These are phyloP conservation scores for Ascidia mentula DNA, from an alignment of 23 tunicate species.

Conservation along the genomic window DNA sequence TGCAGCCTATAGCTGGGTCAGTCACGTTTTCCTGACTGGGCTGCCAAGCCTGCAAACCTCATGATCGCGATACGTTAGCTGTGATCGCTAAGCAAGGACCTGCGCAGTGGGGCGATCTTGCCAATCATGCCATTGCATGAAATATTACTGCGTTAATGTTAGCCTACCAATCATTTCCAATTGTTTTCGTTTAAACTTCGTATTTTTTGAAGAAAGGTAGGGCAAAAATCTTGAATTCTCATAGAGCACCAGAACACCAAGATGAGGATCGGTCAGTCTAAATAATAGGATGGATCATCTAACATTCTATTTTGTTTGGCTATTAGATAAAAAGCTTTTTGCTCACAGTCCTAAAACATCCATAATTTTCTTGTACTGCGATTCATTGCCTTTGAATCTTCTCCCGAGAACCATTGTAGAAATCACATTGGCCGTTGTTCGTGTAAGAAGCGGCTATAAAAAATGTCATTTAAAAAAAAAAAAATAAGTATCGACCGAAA, in stretches of 20 bases:
- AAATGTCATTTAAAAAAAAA: too few relatives aligned
- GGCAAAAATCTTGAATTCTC: neutral
- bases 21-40: too few relatives aligned
- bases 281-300: neutral
- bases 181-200: neutral
- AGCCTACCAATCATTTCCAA: neutral
- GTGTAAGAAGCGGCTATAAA: neutral
- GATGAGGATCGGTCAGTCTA: neutral
- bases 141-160: too few relatives aligned
- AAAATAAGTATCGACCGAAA: too few relatives aligned
- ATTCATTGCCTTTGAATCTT: neutral
- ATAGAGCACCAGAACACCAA: neutral
- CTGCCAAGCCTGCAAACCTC: too few relatives aligned
- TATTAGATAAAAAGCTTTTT: neutral
- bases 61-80: too few relatives aligned
- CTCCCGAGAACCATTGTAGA: neutral
- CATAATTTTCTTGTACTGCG: neutral
- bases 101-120: too few relatives aligned
- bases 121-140: too few relatives aligned
- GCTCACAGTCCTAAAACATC: neutral
- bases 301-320: neutral
- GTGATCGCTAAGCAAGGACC: too few relatives aligned
- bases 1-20: too few relatives aligned
- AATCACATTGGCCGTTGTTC: neutral
- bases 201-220: neutral